Evolutionary conservation across 2,797 vertebrate species (phyloP).

Genomic region (Cheirogaleus major): DNA sequence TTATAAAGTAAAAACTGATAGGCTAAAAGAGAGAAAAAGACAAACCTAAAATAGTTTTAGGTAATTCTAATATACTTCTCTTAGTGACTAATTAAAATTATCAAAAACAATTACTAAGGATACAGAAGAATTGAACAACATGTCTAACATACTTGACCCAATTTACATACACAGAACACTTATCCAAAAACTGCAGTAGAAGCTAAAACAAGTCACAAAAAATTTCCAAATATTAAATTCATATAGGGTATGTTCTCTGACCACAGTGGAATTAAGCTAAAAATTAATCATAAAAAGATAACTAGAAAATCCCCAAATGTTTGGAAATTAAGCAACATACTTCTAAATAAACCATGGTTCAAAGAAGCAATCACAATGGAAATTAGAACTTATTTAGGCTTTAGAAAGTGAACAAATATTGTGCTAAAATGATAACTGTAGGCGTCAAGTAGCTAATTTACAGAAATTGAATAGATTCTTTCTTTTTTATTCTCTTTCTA

Average conservation of each 20-base stretch:
- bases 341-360: not conserved
- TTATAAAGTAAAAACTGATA: not conserved
- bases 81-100: not conserved
- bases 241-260: not conserved
- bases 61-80: not conserved
- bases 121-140: not conserved
- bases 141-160: not conserved
- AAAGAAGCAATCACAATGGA: not conserved
- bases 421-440: not conserved
- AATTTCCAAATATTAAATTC: not conserved
- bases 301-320: not conserved
- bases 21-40: not conserved
- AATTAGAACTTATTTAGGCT: not conserved
- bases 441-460: not conserved
- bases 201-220: not conserved
- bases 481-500: not conserved
- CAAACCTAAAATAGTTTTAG: not conserved
- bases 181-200: not conserved
- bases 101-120: not conserved
- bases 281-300: not conserved
- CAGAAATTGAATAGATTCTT: not conserved
- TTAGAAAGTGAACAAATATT: not conserved
- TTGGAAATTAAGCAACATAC: slow-evolving; percentile 29
- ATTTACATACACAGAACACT: not conserved
- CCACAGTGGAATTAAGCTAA: not conserved